phyloP scores from a whole-genome alignment of 2,888 invertebrate genomes.

The Tethea ocularis region DNA sequence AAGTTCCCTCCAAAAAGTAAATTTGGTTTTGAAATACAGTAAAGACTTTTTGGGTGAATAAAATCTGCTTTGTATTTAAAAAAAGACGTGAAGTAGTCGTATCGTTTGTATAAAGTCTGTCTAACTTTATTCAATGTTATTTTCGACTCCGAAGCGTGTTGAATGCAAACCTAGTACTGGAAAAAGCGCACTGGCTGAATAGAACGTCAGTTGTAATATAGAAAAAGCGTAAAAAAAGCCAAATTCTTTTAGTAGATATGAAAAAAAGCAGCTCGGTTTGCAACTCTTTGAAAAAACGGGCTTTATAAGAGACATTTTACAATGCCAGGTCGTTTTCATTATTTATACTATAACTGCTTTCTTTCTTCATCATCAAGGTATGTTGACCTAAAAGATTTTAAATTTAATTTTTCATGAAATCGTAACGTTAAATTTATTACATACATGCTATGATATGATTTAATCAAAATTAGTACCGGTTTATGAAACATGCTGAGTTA shows the following conservation, averaged over 20 bases:
- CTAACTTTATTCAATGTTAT: constrained; percentile 46
- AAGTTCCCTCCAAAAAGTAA: too few relatives aligned
- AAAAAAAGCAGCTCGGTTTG: not conserved
- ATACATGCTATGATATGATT: too few relatives aligned
- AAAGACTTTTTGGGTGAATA: too few relatives aligned
- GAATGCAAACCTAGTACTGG: constrained; percentile 45
- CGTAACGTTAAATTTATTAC: too few relatives aligned
- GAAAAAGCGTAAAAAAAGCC: constrained; percentile 22
- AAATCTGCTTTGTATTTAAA: too few relatives aligned
- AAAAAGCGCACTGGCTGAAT: constrained; percentile 41
- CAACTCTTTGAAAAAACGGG: constrained; percentile 6
- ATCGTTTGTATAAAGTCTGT: constrained; percentile 19
- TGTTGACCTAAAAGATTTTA: not conserved
- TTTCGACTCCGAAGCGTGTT: constrained; percentile 39
- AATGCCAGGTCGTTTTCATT: constrained; percentile 3
- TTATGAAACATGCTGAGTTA: too few relatives aligned
- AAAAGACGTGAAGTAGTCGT: constrained; percentile 20
- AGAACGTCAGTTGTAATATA: constrained; percentile 35
- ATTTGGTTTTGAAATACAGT: too few relatives aligned
- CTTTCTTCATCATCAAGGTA: not conserved
- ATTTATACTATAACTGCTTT: not conserved
- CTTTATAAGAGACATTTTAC: constrained; percentile 1
- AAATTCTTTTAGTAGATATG: constrained; percentile 4
- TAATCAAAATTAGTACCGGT: too few relatives aligned
- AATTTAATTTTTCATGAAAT: not conserved